Base-by-base conservation (phyloP, 64 coral and sea anemone species). In the Anthopleura sola region DNA sequence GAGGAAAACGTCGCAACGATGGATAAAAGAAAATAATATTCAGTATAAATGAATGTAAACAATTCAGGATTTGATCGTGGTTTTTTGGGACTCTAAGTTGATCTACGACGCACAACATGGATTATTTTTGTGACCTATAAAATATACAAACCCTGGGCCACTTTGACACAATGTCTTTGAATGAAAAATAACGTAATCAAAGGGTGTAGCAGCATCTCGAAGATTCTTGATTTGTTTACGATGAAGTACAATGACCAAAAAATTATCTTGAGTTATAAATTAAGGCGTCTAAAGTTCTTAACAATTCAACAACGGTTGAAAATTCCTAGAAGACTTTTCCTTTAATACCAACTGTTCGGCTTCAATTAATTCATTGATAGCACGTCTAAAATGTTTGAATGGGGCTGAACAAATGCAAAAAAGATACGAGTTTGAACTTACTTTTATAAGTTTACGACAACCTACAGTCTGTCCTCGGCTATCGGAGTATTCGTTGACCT, bases 71-170 rank as follows among this genome's bases (percentile, higher is more conserved):
- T 71, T 71, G 66, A 71, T 71, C 66, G 29, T 71, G 66, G n/a
- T 71, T 71, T 9, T 31, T 71, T 20, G 66, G 66, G 29, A 32
- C 29, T n/a, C 60, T 31, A 66, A 66, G 60, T 66, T 66, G 60
- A 66, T 66, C 60, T 5, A 44, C 60, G n/a, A 66, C 1, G 60
- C 60, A 66, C 60, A 66, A 66, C 60, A 1, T 23, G 66, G 66
- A 71, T 71, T 71, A 71, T 71, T 28, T 71, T 53, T 53, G 50
- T 71, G 66, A 33, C 66, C 66, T 71, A 71, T 71, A 71, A 71
- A 32, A 71, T 71, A 71, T 71, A 71, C 66, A 34, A 71, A 71
- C 66, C 29, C 28, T 71, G 1, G 29, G 7, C 66, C 13, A 34
- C 28, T 71, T n/a, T n/a, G n/a, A n/a, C 28, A 71, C 26, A 71